Conservation (phyloP, 1,140 invertebrate genomes). For the Listronotus bonariensis region DNA sequence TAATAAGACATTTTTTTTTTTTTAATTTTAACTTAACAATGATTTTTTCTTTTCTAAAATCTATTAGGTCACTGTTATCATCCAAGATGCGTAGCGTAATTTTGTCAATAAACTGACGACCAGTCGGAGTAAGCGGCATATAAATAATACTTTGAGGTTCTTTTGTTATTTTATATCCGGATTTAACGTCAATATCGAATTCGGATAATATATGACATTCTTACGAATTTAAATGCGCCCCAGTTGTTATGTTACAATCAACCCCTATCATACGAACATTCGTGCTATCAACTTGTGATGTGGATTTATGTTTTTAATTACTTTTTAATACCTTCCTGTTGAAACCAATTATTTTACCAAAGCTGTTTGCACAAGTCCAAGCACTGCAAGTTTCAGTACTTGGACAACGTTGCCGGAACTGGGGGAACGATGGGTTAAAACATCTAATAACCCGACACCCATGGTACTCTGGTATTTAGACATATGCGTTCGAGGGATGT, state of each 20-base stretch:
- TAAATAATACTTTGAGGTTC: constrained; percentile 29
- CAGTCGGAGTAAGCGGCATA: constrained; percentile 13
- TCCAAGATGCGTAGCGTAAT: constrained; percentile 17
- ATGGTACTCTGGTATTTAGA: too few relatives aligned
- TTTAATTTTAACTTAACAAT: constrained; percentile 19
- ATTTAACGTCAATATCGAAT: constrained; percentile 26
- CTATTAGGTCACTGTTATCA: constrained; percentile 14
- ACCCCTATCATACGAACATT: constrained; percentile 23
- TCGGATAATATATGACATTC: constrained; percentile 20
- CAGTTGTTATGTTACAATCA: constrained; percentile 25
- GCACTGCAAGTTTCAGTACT: too few relatives aligned
- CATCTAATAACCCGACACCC: too few relatives aligned
- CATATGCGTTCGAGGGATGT: too few relatives aligned
- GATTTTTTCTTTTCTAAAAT: constrained; percentile 16
- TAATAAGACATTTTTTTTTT: constrained; percentile 3
- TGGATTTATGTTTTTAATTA: constrained; percentile 22
- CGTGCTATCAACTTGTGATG: constrained; percentile 20
- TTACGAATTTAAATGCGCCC: constrained; percentile 21
- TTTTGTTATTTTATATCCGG: constrained; percentile 22
- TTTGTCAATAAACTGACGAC: constrained; percentile 24
- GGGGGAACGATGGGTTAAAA: too few relatives aligned
- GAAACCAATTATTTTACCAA: constrained; percentile 15
- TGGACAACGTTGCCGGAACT: too few relatives aligned
- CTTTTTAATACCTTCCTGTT: constrained; percentile 3
- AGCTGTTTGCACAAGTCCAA: constrained; percentile 4